A percentile compares a stretch with the other conserved stretches of the same genome.
Conservation (phyloP, 2,113 vertebrate species). For the Pongo abelii region DNA sequence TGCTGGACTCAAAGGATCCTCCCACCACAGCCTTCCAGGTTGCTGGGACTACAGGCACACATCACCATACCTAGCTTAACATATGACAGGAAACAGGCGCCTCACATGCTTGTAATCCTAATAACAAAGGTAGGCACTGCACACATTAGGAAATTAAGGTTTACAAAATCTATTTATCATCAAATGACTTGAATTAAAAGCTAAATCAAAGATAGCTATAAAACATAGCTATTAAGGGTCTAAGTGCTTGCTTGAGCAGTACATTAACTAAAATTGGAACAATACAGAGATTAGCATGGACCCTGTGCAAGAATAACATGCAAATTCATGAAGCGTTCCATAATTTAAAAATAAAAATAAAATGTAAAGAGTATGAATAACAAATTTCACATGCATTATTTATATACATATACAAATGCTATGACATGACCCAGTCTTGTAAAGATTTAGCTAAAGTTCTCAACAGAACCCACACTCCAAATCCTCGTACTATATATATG, state of each 20-base stretch:
- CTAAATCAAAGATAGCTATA: neutral
- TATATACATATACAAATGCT: neutral
- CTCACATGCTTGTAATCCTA: neutral
- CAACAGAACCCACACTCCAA: neutral
- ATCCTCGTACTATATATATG: neutral
- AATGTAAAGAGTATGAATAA: neutral
- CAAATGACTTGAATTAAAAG: neutral
- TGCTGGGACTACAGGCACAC: no score
- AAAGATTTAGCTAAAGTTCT: slow-evolving; percentile 28
- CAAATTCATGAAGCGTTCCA: no score
- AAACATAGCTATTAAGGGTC: neutral
- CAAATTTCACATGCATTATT: neutral
- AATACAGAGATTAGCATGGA: no score
- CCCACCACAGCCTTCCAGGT: no score
- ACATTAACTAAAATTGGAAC: no score
- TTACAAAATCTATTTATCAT: slow-evolving; percentile 28
- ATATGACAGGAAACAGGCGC: neutral
- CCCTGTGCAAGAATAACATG: no score
- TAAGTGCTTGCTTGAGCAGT: no score
- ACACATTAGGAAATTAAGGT: neutral
- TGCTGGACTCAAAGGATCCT: no score
- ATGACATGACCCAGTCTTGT: neutral
- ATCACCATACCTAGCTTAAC: no score
- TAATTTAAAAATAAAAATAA: no score
- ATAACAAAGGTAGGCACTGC: neutral